Evolutionary conservation across 1,140 invertebrate species (phyloP), one percentile per base, ranked within the genome.

Genomic region (Drosophila athabasca): DNA sequence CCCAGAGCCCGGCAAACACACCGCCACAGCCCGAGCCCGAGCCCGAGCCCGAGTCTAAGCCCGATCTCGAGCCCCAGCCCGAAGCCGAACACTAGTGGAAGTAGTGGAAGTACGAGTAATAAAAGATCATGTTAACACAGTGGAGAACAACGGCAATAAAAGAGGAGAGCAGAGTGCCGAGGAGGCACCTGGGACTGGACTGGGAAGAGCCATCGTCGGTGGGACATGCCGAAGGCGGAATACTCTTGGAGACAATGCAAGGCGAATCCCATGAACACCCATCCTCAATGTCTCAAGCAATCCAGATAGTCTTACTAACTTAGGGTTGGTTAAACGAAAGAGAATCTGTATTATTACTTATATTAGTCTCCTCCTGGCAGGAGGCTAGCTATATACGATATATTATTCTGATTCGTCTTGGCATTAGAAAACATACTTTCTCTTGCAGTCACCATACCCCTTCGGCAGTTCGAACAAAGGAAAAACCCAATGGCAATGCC

Each of bases 61-160:
- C 29, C 41, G 61, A 57, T 22, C 41, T 31, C 41, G n/a, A 65
- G 31, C 31, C 43, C 46, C 48, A 39, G 39, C 29, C 26, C 43
- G 51, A 58, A 39, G 39, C 29, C 26, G 46, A 59, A 39, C 41
- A 11, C 29, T 26, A 51, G 22, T 67, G 39, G 48, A 24, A 71
- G 73, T 58, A 67, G 79, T 65, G 71, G 60, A 65, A 73, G 79
- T 73, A 88, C 55, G 62, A 73, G 79, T 73, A 88, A 87, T 87
- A 87, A 88, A 88, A 83, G 79, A 88, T 87, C 83, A 88, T 87
- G 83, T 87, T 88, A 88, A 88, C 83, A 87, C 77, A 78, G 44
- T 70, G 60, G 53, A 64, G 43, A 72, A 64, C 64, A 81, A 55
- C 61, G 69, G 69, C 60, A 74, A 64, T 59, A 64, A 51, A 60